These are phyloP conservation scores for Cryptops parisi DNA, from an alignment of 2,888 invertebrate genomes.

Conservation along the genomic window DNA sequence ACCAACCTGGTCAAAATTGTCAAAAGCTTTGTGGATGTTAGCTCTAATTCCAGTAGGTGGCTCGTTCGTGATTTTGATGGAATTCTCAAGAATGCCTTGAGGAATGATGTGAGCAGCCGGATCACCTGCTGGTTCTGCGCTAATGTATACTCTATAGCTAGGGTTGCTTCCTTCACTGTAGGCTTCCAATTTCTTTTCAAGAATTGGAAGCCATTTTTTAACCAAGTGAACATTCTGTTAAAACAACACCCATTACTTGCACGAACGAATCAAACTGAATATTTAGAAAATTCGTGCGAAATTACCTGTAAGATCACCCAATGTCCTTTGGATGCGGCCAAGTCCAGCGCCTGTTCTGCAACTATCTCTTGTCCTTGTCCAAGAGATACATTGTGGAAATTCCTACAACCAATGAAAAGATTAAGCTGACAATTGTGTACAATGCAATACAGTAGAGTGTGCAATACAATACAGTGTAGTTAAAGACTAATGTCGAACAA, in stretches of 20 bases:
- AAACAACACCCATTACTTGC: too few species aligned
- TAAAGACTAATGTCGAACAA: neutral
- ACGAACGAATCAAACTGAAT: too few species aligned
- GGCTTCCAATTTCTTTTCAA: conserved; percentile 84
- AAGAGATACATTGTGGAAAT: conserved; percentile 89
- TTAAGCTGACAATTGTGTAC: too few species aligned
- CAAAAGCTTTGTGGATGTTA: conserved; percentile 86
- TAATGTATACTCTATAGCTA: conserved; percentile 77
- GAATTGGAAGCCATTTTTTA: conserved; percentile 74
- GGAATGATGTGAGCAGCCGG: conserved; percentile 84
- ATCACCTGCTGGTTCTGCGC: conserved; percentile 83
- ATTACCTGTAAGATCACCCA: conserved; percentile 80
- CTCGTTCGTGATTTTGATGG: conserved; percentile 95
- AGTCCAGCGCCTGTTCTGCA: conserved; percentile 85
- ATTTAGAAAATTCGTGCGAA: too few species aligned
- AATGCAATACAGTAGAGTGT: too few species aligned
- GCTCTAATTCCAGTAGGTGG: conserved; percentile 95
- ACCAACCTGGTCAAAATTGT: conserved; percentile 68
- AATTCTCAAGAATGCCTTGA: conserved; percentile 85
- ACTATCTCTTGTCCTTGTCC: conserved; percentile 90
- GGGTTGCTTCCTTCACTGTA: conserved; percentile 63
- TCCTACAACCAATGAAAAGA: conserved; percentile 35
- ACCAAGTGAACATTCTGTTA: conserved; percentile 95
- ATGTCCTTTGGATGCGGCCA: conserved; percentile 69
- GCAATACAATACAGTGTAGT: too few species aligned